Conservation (phyloP, 2,797 vertebrate genomes). For the Carduelis carduelis region DNA sequence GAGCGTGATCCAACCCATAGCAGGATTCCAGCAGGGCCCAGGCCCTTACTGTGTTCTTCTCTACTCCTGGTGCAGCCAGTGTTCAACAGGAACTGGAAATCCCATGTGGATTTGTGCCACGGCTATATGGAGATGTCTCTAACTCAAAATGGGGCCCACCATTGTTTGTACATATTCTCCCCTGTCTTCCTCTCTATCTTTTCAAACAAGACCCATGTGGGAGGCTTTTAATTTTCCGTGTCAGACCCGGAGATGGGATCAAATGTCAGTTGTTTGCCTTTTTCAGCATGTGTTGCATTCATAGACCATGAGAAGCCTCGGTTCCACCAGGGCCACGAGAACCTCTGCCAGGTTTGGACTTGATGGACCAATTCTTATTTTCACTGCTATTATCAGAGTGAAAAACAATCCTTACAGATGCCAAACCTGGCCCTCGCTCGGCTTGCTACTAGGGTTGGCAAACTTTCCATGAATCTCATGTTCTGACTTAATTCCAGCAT, state of each 20-base stretch:
- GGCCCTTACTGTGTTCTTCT: fast-evolving
- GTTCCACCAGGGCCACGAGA: background rate
- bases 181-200: background rate
- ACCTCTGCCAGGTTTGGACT: background rate
- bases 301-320: background rate
- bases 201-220: background rate
- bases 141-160: background rate
- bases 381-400: background rate
- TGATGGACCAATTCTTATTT: background rate
- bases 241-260: background rate
- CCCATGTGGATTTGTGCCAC: fast-evolving
- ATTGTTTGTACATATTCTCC: background rate
- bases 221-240: background rate
- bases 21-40: background rate
- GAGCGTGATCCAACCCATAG: no score
- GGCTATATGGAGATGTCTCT: background rate
- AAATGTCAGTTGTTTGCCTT: background rate
- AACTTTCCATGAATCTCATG: background rate
- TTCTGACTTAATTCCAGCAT: constrained; percentile 9
- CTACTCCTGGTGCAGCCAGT: background rate
- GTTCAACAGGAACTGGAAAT: background rate
- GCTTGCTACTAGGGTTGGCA: background rate
- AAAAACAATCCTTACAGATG: background rate
- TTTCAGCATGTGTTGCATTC: background rate
- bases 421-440: background rate